Evolutionary conservation across 2,113 vertebrate genomes (phyloP).

Genomic region (Tragelaphus scriptus): DNA sequence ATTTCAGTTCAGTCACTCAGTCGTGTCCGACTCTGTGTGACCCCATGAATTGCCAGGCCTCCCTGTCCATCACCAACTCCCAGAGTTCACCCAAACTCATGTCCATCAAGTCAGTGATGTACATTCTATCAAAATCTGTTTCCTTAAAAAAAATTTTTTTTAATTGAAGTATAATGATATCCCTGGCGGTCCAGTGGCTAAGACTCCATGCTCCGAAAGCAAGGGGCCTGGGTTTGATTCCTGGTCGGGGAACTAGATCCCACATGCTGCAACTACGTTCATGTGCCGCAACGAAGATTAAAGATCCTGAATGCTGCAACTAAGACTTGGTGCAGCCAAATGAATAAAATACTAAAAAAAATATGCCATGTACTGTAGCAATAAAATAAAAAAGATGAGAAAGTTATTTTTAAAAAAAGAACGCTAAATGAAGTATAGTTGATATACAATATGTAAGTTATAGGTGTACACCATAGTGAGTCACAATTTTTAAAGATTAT

Average conservation of each 20-base stretch:
- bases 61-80: no score
- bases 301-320: background rate
- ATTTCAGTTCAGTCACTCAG: background rate
- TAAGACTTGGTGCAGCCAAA: background rate
- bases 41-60: no score
- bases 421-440: background rate
- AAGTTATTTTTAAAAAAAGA: background rate
- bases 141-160: background rate
- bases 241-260: background rate
- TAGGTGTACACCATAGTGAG: background rate
- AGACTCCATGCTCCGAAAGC: background rate
- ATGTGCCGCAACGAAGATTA: rapidly evolving
- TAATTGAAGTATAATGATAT: background rate
- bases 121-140: background rate
- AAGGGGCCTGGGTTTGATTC: background rate
- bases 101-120: no score
- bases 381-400: background rate
- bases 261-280: background rate
- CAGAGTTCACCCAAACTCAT: no score
- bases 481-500: background rate
- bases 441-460: background rate
- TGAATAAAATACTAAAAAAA: background rate
- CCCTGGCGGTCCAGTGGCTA: background rate
- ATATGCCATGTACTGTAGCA: background rate
- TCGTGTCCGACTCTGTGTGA: no score